Base-by-base conservation (phyloP, 2,113 vertebrate species). In the Peucedramus taeniatus region DNA sequence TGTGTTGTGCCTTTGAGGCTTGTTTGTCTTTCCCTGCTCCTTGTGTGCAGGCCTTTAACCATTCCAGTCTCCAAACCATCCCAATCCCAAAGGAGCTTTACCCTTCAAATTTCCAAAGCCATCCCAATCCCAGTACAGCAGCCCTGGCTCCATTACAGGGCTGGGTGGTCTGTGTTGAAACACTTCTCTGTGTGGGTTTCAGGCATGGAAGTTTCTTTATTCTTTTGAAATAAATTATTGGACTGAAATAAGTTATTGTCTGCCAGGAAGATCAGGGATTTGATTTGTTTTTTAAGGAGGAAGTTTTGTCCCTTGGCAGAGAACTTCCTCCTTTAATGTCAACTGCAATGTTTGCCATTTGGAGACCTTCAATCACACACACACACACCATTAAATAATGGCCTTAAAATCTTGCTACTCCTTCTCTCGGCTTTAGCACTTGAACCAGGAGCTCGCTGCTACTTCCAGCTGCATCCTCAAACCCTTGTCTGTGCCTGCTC, bases 1-100 rank as follows among this genome's bases (percentile, higher is more conserved):
- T 12, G 57, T 75, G 81, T 10, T 82, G 80, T 76, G 81, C 76
- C 94, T 96, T 93, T 83, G 90, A 96, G 94, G 91, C 59, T 94
- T 94, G 86, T 97, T 97, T 96, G 94, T 85, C 61, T 94, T 95
- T 65, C 83, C 75, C 81, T 72, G 24, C 27, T 53, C 51, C 70
- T 92, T 72, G 84, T 69, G 57, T 64, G 70, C 83, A 63, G 82
- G 45, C 63, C 83, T 95, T 77, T 86, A 68, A 87, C 86, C 87
- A 17, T 87, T 78, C 8, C 5, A 50, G 75, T 60, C 77, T 20
- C 74, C 28, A 60, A 33, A 39, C 35, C 22, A n/a, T 13, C 45
- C 37, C 1, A 2, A 27, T 27, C 23, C 57, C 56, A 49, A 39
- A 15, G 57, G 35, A 39, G 13, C 2, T 50, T 40, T 26, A 45